Evolutionary conservation across 2,888 invertebrate genomes (phyloP).

Genomic region (Heteropelma amictum): DNA sequence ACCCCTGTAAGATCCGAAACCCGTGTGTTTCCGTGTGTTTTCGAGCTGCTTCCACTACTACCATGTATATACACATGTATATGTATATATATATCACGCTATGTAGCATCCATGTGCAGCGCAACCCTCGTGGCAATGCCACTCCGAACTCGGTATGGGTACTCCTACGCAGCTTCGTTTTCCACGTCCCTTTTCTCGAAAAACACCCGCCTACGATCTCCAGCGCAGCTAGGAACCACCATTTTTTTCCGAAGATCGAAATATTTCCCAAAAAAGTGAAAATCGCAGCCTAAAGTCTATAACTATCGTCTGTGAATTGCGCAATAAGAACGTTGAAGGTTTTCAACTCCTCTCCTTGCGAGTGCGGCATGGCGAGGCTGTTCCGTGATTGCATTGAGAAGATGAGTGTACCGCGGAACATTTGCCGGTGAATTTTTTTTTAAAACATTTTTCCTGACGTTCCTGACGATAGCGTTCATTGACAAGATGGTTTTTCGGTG

Average conservation of each 20-base stretch:
- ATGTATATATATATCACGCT: not conserved
- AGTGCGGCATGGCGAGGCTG: too few species aligned
- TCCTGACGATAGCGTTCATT: too few species aligned
- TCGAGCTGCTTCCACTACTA: slow-evolving; percentile 56
- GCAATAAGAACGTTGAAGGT: too few species aligned
- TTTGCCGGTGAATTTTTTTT: too few species aligned
- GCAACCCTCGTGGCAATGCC: slow-evolving; percentile 66
- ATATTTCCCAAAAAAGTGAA: not conserved
- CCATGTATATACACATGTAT: not conserved
- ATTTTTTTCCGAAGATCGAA: slow-evolving; percentile 30
- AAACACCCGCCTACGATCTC: slow-evolving; percentile 52
- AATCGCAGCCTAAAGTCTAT: not conserved
- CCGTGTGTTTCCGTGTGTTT: slow-evolving; percentile 66
- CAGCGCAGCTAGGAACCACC: not conserved
- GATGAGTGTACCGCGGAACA: too few species aligned
- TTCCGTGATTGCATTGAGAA: too few species aligned
- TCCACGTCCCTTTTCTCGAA: slow-evolving; percentile 67
- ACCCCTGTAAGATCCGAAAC: slow-evolving; percentile 71
- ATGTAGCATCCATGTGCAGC: slow-evolving; percentile 52
- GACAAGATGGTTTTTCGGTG: too few species aligned
- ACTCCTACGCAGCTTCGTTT: slow-evolving; percentile 75
- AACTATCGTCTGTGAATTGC: too few species aligned
- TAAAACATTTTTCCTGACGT: too few species aligned
- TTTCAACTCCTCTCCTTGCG: too few species aligned
- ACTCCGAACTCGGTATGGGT: slow-evolving; percentile 64